Conservation (phyloP, 2,888 invertebrate genomes). For the Tetranychus truncatus region DNA sequence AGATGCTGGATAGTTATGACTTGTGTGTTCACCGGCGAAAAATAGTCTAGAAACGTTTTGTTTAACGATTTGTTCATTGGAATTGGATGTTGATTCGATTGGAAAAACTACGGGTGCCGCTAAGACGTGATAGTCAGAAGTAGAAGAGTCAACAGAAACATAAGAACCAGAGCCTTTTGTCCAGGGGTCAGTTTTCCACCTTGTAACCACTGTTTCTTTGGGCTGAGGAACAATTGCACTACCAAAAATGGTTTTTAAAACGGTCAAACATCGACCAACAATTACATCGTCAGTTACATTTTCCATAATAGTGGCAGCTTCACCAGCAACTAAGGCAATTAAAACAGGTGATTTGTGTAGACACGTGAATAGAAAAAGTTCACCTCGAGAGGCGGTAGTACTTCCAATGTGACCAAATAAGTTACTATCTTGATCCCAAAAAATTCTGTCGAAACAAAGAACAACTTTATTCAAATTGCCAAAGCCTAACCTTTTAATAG, state of each 20-base stretch:
- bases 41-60: slow-evolving; percentile 32
- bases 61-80: background rate
- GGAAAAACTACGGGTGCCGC: slow-evolving; percentile 65
- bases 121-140: slow-evolving; percentile 81
- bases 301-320: slow-evolving; percentile 84
- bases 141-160: slow-evolving; percentile 66
- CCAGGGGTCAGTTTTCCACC: slow-evolving; percentile 96
- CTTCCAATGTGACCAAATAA: slow-evolving; percentile 93
- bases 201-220: slow-evolving; percentile 78
- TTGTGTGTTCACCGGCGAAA: slow-evolving; percentile 85
- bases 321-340: slow-evolving; percentile 82
- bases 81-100: background rate
- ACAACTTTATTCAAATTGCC: slow-evolving; percentile 88
- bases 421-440: slow-evolving; percentile 92
- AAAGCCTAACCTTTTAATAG: slow-evolving; percentile 83
- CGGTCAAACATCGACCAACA: slow-evolving; percentile 82
- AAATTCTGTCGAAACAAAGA: slow-evolving; percentile 83
- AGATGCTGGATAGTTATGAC: slow-evolving; percentile 91
- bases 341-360: slow-evolving; percentile 82
- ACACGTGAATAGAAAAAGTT: slow-evolving; percentile 94
- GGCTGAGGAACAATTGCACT: slow-evolving; percentile 71
- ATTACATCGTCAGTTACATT: slow-evolving; percentile 94
- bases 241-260: slow-evolving; percentile 84
- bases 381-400: slow-evolving; percentile 82
- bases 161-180: slow-evolving; percentile 92